Base-by-base conservation (phyloP, 2,888 invertebrate species). In the Caenorhabditis afra region DNA sequence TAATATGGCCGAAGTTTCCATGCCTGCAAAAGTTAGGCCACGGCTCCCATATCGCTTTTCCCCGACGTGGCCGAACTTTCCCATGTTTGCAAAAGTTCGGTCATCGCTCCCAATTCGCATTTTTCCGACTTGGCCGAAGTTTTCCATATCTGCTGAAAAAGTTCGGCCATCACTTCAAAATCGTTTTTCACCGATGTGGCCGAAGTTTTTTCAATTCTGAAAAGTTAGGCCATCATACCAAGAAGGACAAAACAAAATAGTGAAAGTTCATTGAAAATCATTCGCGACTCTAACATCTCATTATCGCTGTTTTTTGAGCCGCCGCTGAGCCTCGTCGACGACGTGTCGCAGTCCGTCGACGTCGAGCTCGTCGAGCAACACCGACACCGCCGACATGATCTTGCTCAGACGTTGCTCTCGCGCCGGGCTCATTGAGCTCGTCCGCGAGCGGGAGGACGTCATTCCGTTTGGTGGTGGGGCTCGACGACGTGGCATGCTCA, bases 281-380 rank as follows among this genome's bases (percentile, higher is more conserved):
- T n/a, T n/a, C n/a, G n/a, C n/a, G 7, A 29, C 41, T 29, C 5
- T 11, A 53, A 22, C 59, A 39, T 20, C 4, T 22, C 37, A 16
- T 75, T 70, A 87, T 81, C 85, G 67, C 44, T 85, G 84, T 41
- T 87, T 87, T 68, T 87, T 87, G 29, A 87, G 82, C 18, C 87
- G 44, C 37, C 77, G 67, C 61, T 87, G 87, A 10, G 85, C 85
- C 59, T 87, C 86, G 41, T 87, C 87, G 37, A 87, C 81, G 12
- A 87, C 87, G 39, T 77, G 67, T 11, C 79, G 52, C 5, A 82
- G 59, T 5, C 84, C 85, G 20, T 86, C 85, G 14, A 74, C 77
- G 70, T 87, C 87, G 53, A 87, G 70, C 61, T 87, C 87, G 68
- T 87, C 87, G 37, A 87, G 59, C 18, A 87, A 70, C 20, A 85